Conservation (phyloP, 2,888 invertebrate genomes). For the Scrobipalpa atriplicella region DNA sequence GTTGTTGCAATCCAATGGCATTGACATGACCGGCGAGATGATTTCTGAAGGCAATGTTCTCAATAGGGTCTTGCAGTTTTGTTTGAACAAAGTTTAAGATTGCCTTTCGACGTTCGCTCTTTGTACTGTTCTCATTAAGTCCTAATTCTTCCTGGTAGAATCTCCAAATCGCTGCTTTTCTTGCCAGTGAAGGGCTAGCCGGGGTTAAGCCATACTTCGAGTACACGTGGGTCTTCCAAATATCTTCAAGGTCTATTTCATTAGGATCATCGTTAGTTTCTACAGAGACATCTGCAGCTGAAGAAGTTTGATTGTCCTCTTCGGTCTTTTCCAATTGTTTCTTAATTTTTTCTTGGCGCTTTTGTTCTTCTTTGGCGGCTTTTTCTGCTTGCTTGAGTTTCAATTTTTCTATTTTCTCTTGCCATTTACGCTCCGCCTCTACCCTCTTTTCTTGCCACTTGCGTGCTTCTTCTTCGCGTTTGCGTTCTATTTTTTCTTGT, state of each 20-base stretch:
- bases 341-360: conserved; percentile 40
- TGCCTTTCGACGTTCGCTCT: conserved; percentile 66
- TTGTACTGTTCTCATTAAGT: conserved; percentile 62
- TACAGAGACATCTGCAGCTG: conserved; percentile 47
- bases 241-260: conserved; percentile 63
- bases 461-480: conserved; percentile 46
- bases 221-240: conserved; percentile 69
- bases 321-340: conserved; percentile 48
- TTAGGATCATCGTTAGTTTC: conserved; percentile 48
- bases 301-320: conserved; percentile 46
- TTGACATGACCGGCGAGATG: conserved; percentile 61
- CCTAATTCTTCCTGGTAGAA: conserved; percentile 66
- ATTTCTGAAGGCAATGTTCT: conserved; percentile 54
- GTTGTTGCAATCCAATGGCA: conserved; percentile 56
- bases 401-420: conserved; percentile 48
- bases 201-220: conserved; percentile 61
- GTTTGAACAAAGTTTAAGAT: conserved; percentile 59
- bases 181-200: conserved; percentile 59
- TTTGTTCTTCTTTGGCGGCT: conserved; percentile 39
- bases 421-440: conserved; percentile 45
- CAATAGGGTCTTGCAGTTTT: conserved; percentile 50
- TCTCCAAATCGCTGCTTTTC: conserved; percentile 55
- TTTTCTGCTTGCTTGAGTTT: conserved; percentile 46
- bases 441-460: conserved; percentile 46
- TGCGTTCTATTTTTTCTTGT: conserved; percentile 41